These are phyloP conservation scores for Stichopus horrens DNA, from an alignment of 53 echinoderm and acorn worm genomes.

Conservation along the genomic window DNA sequence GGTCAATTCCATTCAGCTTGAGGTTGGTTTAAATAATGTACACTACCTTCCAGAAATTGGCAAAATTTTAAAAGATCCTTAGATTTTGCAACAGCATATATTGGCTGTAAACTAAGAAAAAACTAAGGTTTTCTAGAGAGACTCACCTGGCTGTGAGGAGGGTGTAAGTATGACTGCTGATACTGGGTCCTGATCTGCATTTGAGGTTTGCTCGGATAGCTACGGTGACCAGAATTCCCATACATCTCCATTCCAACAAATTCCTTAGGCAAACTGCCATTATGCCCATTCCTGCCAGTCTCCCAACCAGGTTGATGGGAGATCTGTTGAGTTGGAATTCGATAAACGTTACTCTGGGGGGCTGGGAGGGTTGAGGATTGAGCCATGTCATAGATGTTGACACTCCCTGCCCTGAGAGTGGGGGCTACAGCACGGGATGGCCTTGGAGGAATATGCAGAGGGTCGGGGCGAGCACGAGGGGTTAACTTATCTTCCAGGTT, in stretches of 20 bases:
- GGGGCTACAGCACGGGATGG: conserved; percentile 26
- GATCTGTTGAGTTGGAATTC: not conserved
- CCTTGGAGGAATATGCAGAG: conserved; percentile 53
- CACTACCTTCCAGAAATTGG: too few relatives aligned
- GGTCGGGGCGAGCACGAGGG: conserved; percentile 88
- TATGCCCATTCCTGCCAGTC: not conserved
- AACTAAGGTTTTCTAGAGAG: not conserved
- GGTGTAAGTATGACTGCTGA: not conserved
- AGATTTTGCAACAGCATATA: too few relatives aligned
- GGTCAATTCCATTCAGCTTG: too few relatives aligned
- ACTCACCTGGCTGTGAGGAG: not conserved
- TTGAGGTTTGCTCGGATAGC: not conserved
- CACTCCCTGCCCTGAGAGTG: conserved; percentile 31
- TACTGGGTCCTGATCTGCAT: not conserved
- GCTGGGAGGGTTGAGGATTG: not conserved
- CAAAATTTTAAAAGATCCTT: too few relatives aligned
- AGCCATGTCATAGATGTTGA: conserved; percentile 34
- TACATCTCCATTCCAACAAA: not conserved
- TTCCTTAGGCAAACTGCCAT: not conserved
- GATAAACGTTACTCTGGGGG: conserved; percentile 6
- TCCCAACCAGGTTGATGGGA: conserved; percentile 19
- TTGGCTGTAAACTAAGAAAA: too few relatives aligned
- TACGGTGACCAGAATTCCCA: not conserved
- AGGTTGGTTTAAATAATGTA: too few relatives aligned
- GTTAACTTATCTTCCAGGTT: conserved; percentile 64